Conservation (phyloP, 2,797 vertebrate genomes). For the Schizopygopsis malacanthus region DNA sequence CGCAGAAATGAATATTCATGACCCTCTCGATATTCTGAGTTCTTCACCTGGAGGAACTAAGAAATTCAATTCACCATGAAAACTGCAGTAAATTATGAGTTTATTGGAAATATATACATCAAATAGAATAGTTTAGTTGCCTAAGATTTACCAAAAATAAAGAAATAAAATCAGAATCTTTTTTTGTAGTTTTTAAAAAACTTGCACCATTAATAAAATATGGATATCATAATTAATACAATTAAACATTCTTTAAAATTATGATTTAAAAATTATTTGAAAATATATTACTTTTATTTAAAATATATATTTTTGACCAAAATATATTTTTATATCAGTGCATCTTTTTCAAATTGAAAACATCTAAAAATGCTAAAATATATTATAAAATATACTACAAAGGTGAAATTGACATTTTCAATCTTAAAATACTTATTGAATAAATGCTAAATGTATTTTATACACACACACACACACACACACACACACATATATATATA, state of each 20-base stretch:
- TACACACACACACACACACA: too few species aligned
- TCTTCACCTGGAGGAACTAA: constrained; percentile 84
- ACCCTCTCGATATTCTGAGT: constrained; percentile 86
- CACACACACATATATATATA: too few species aligned
- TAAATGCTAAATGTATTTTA: too few species aligned
- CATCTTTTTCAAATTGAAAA: too few species aligned
- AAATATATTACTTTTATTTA: neutral
- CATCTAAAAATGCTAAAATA: too few species aligned
- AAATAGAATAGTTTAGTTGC: too few species aligned
- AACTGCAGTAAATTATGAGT: neutral
- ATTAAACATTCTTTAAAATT: neutral
- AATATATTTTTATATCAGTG: neutral
- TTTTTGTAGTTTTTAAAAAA: neutral
- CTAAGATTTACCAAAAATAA: too few species aligned
- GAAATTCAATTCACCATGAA: neutral
- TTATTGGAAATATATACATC: neutral
- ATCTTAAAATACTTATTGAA: too few species aligned
- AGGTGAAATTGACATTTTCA: too few species aligned
- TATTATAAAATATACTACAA: too few species aligned
- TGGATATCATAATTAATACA: neutral
- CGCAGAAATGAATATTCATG: constrained; percentile 84
- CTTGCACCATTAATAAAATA: neutral
- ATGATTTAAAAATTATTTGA: neutral
- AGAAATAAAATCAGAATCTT: neutral
- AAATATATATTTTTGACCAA: neutral